phyloP scores from a whole-genome alignment of 2,888 invertebrate species.

The Mythimna loreyi region DNA sequence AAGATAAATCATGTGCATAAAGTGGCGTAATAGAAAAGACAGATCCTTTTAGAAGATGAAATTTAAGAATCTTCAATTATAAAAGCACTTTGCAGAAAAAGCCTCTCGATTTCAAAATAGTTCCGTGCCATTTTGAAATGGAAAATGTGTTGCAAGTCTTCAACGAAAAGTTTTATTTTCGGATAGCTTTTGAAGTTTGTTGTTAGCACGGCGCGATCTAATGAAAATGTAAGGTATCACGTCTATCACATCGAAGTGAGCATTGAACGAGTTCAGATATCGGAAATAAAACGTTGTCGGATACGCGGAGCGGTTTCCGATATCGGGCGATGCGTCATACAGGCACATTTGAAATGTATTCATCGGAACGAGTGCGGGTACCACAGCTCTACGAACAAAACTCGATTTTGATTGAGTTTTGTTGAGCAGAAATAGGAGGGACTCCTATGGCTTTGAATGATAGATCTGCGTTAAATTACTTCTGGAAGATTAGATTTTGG shows the following conservation, averaged over 20 bases:
- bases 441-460: slow-evolving; percentile 2
- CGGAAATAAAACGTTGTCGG: slow-evolving; percentile 74
- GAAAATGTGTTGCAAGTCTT: slow-evolving; percentile 25
- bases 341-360: slow-evolving; percentile 68
- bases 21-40: slow-evolving; percentile 54
- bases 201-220: slow-evolving; percentile 38
- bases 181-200: slow-evolving; percentile 43
- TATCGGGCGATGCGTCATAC: slow-evolving; percentile 67
- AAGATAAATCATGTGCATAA: slow-evolving; percentile 53
- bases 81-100: slow-evolving; percentile 44
- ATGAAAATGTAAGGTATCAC: slow-evolving; percentile 63
- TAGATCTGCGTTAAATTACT: neutral
- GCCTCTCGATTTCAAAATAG: slow-evolving; percentile 31
- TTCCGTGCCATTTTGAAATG: slow-evolving; percentile 26
- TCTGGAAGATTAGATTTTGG: neutral
- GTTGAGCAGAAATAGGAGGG: slow-evolving; percentile 26
- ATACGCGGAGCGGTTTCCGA: slow-evolving; percentile 70
- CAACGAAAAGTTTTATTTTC: slow-evolving; percentile 35
- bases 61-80: slow-evolving; percentile 42
- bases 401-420: slow-evolving; percentile 55
- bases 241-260: slow-evolving; percentile 71
- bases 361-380: slow-evolving; percentile 53
- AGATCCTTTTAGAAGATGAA: slow-evolving; percentile 52
- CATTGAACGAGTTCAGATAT: slow-evolving; percentile 72
- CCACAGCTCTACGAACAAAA: slow-evolving; percentile 44